Percentiles rank a stretch among this genome's conserved stretches.
phyloP scores from a whole-genome alignment of 2,888 invertebrate genomes.

The Drosophila crucigera region DNA sequence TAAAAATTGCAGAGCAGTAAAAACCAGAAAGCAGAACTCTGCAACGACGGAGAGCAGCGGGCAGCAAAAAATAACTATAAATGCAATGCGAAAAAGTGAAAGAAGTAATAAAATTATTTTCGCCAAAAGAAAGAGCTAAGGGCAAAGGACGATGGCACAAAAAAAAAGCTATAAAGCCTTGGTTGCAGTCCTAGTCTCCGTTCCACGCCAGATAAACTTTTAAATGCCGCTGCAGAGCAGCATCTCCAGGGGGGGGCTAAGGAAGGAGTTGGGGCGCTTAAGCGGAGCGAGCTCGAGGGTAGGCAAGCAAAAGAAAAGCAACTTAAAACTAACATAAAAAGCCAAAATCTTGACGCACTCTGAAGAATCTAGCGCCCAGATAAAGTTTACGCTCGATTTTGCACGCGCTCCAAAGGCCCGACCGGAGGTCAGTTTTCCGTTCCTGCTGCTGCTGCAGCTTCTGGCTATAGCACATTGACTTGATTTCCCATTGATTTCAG shows the following conservation, averaged over 20 bases:
- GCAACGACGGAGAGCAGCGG: neutral
- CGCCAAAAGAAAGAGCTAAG: constrained; percentile 62
- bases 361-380: constrained; percentile 42
- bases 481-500: constrained; percentile 57
- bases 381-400: constrained; percentile 74
- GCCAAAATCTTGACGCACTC: constrained; percentile 62
- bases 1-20: constrained; percentile 35
- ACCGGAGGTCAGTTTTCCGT: constrained; percentile 10
- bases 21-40: neutral
- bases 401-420: constrained; percentile 20
- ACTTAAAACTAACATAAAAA: constrained; percentile 76
- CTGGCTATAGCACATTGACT: constrained; percentile 13
- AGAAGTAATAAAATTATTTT: constrained; percentile 81
- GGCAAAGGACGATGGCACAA: constrained; percentile 34
- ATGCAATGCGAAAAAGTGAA: constrained; percentile 50
- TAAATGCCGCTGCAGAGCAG: constrained; percentile 67
- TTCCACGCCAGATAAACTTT: constrained; percentile 72
- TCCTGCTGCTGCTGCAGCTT: neutral
- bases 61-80: constrained; percentile 26
- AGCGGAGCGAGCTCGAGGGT: constrained; percentile 2
- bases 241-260: constrained; percentile 7
- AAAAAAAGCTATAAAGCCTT: constrained; percentile 58
- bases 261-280: neutral
- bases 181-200: constrained; percentile 21
- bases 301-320: constrained; percentile 31